These are phyloP conservation scores for Aspidiotus destructor DNA, from an alignment of 2,888 invertebrate genomes.

Conservation along the genomic window DNA sequence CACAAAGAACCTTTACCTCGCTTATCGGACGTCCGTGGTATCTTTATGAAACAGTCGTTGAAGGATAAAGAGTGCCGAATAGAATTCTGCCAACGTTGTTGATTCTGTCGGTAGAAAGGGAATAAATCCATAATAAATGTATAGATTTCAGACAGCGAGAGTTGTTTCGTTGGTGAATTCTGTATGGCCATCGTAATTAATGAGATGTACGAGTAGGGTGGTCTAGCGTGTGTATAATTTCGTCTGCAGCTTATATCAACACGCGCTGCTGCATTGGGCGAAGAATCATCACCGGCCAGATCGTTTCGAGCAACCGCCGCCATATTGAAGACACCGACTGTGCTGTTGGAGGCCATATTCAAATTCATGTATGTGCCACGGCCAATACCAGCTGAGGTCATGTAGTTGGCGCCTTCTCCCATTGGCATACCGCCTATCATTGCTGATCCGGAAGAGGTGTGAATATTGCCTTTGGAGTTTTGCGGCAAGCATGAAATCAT, in stretches of 20 bases:
- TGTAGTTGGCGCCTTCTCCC: constrained; percentile 62
- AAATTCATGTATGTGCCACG: constrained; percentile 51
- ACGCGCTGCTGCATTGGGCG: constrained; percentile 50
- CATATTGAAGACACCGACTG: constrained; percentile 42
- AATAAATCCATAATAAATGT: constrained; percentile 99
- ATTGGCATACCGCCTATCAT: constrained; percentile 57
- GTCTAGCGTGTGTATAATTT: constrained; percentile 93
- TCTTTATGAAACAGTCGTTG: constrained; percentile 99
- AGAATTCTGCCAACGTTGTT: constrained; percentile 99
- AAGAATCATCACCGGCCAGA: constrained; percentile 25
- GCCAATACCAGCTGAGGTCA: constrained; percentile 56
- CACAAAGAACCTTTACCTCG: constrained; percentile 99
- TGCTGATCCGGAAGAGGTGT: constrained; percentile 48
- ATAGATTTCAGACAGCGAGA: constrained; percentile 95
- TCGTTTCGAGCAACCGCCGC: constrained; percentile 42
- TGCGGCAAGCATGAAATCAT: constrained; percentile 44
- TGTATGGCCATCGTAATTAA: constrained; percentile 99
- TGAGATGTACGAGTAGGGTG: constrained; percentile 98
- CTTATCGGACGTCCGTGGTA: constrained; percentile 90
- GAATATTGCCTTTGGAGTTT: constrained; percentile 50
- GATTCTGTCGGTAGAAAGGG: constrained; percentile 96
- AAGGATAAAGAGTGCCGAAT: constrained; percentile 95
- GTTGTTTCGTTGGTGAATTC: constrained; percentile 89
- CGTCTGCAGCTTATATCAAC: constrained; percentile 91
- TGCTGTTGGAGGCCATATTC: constrained; percentile 55